Evolutionary conservation across 2,113 vertebrate genomes (phyloP).

Genomic region (Indri indri): DNA sequence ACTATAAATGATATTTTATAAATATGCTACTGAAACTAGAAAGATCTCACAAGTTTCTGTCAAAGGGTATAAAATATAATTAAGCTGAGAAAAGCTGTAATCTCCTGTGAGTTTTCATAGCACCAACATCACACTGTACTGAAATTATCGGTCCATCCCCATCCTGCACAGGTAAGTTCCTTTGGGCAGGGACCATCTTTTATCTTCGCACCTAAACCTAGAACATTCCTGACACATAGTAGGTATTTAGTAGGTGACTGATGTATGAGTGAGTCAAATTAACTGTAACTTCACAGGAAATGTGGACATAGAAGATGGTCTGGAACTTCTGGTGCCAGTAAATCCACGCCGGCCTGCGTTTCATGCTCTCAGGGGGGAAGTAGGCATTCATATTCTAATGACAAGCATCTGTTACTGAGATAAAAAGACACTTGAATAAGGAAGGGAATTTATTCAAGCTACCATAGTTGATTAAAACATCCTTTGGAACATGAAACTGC

Average conservation of each 20-base stretch:
- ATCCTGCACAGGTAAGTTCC: neutral
- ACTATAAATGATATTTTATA: neutral
- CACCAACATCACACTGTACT: neutral
- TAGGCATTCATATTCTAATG: neutral
- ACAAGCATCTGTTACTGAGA: neutral
- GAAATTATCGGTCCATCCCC: neutral
- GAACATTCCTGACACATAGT: neutral
- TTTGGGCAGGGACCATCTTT: neutral
- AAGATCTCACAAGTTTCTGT: neutral
- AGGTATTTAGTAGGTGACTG: neutral
- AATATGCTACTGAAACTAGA: neutral
- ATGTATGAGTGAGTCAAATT: neutral
- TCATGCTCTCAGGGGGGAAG: neutral
- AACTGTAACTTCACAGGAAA: neutral
- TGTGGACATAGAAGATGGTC: neutral
- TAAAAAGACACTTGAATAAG: neutral
- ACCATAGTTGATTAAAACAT: neutral
- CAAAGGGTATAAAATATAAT: neutral
- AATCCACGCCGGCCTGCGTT: neutral
- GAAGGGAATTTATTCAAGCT: neutral
- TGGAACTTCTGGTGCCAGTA: neutral
- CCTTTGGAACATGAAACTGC: neutral
- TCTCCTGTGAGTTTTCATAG: neutral
- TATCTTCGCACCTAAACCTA: neutral
- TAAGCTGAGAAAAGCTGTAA: neutral